Evolutionary conservation across 2,797 vertebrate species (phyloP).

Genomic region (Artibeus jamaicensis): DNA sequence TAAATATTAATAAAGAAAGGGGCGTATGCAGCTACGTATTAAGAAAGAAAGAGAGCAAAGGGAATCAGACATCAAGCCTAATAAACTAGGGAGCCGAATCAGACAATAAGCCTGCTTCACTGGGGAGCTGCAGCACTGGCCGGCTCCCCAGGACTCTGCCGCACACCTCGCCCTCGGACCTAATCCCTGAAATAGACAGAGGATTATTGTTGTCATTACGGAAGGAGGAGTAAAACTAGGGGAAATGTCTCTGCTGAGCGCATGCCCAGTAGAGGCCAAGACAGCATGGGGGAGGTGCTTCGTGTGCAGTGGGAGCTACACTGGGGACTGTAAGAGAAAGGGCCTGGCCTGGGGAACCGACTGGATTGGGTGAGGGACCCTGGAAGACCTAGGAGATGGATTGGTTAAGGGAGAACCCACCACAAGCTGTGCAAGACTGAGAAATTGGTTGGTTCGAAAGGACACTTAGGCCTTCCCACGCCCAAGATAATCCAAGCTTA

Average conservation of each 20-base stretch:
- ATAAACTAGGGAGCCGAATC: not conserved
- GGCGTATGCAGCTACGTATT: not conserved
- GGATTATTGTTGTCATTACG: not conserved
- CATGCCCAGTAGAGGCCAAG: not conserved
- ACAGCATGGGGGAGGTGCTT: not conserved
- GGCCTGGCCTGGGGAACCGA: not conserved
- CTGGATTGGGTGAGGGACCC: not conserved
- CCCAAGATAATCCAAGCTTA: not conserved
- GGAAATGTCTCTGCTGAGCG: not conserved
- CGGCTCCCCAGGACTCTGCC: not conserved
- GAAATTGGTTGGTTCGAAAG: not conserved
- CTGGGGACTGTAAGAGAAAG: not conserved
- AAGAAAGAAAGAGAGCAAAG: too few relatives aligned
- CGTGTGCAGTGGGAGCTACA: not conserved
- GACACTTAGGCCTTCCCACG: too few relatives aligned
- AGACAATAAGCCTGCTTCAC: not conserved
- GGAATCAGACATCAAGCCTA: not conserved
- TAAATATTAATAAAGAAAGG: too few relatives aligned
- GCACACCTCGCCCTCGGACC: not conserved
- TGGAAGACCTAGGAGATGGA: not conserved
- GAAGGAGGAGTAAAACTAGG: not conserved
- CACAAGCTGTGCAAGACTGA: not conserved
- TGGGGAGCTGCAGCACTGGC: not conserved
- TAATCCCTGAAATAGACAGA: not conserved
- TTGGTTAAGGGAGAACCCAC: not conserved